A percentile compares a stretch with the other conserved stretches of the same genome.
Evolutionary conservation across 2,113 vertebrate species (phyloP).

Genomic region (Phainopepla nitens): DNA sequence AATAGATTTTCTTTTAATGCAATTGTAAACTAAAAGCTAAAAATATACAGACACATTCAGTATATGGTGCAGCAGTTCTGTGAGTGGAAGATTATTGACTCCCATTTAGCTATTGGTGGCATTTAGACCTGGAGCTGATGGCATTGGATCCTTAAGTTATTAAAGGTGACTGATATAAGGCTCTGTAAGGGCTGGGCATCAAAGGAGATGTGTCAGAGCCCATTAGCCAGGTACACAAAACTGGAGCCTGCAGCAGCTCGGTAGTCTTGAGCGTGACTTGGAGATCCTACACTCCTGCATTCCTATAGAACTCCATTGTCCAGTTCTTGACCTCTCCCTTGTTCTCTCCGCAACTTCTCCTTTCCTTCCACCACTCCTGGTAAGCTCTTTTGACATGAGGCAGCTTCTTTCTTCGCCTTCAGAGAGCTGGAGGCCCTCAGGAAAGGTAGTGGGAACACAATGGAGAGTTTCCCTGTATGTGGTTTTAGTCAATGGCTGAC

Average conservation of each 20-base stretch:
- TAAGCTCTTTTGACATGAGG: background rate
- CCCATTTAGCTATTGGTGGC: background rate
- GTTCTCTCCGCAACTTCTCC: background rate
- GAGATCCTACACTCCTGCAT: background rate
- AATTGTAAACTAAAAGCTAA: background rate
- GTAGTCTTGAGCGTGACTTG: background rate
- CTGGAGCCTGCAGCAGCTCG: background rate
- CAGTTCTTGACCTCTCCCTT: background rate
- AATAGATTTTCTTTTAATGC: background rate
- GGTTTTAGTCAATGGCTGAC: background rate
- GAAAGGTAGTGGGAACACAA: background rate
- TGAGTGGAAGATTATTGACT: background rate
- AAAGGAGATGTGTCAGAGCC: background rate
- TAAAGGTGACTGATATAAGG: background rate
- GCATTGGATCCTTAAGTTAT: background rate
- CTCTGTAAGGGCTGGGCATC: rapidly evolving
- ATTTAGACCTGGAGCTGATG: background rate
- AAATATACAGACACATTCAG: background rate
- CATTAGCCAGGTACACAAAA: background rate
- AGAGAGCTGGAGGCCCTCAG: background rate
- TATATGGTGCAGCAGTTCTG: background rate
- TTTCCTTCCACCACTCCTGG: background rate
- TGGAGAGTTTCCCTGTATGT: background rate
- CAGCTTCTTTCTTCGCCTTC: background rate
- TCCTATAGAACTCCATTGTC: background rate